Percentiles rank a stretch among this genome's conserved stretches.
phyloP scores from a whole-genome alignment of 2,113 vertebrate species.

The Piprites chloris region DNA sequence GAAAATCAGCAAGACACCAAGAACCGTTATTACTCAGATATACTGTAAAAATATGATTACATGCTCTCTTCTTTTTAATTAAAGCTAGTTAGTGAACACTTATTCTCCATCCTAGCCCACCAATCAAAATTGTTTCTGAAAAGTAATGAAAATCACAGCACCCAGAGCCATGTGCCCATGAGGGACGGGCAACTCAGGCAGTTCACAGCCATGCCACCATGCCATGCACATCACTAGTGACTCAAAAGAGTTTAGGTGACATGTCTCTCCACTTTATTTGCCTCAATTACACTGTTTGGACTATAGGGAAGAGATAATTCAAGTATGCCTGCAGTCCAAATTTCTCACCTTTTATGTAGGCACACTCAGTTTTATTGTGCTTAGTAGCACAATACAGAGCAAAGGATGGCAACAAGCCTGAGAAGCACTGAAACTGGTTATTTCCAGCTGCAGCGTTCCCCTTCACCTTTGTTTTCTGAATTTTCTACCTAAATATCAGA shows the following conservation, averaged over 20 bases:
- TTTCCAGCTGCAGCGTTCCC: background rate
- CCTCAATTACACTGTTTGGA: background rate
- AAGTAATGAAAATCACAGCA: background rate
- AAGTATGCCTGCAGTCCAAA: background rate
- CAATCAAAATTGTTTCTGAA: background rate
- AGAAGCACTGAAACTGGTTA: background rate
- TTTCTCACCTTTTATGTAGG: background rate
- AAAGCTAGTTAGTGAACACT: background rate
- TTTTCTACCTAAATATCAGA: background rate
- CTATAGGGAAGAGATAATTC: background rate
- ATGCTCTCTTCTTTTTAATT: background rate
- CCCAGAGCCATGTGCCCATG: background rate
- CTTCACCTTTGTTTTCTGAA: background rate
- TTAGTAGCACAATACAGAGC: too few species aligned
- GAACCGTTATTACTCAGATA: background rate
- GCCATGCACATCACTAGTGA: fast-evolving
- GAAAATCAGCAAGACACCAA: background rate
- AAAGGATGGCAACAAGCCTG: background rate
- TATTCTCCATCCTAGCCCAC: background rate
- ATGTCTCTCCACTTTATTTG: background rate
- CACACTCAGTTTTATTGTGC: background rate
- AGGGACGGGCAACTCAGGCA: background rate
- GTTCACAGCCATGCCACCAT: background rate
- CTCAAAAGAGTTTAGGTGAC: background rate
- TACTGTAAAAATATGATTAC: background rate